These are phyloP conservation scores for Neotragus pygmaeus DNA, from an alignment of 2,113 vertebrate genomes.

Conservation along the genomic window DNA sequence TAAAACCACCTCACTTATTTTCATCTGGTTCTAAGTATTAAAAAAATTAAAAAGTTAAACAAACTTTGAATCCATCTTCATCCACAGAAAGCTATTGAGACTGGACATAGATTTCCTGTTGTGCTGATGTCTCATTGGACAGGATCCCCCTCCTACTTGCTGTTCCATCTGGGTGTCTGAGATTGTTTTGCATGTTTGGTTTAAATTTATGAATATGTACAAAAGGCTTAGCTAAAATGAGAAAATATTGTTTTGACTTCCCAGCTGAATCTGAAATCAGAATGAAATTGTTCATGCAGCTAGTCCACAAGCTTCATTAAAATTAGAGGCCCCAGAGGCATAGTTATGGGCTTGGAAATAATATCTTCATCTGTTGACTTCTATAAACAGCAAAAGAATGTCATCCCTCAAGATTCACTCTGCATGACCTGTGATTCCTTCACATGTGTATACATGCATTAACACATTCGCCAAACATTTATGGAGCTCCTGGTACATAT, in stretches of 20 bases:
- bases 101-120: background rate
- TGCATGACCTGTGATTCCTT: background rate
- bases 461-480: background rate
- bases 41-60: background rate
- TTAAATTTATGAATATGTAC: background rate
- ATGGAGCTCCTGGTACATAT: background rate
- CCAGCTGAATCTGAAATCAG: background rate
- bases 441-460: background rate
- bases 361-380: background rate
- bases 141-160: background rate
- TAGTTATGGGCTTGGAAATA: conserved; percentile 25
- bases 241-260: background rate
- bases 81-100: background rate
- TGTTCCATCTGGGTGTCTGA: background rate
- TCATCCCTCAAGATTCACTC: background rate
- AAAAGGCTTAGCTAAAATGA: background rate
- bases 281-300: background rate
- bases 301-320: background rate
- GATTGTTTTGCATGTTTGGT: background rate
- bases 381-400: background rate
- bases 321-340: background rate
- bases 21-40: background rate
- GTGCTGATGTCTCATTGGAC: background rate
- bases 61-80: background rate
- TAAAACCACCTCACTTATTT: background rate